Evolutionary conservation across 2,113 vertebrate genomes (phyloP).

Genomic region (Lepidothrix coronata): DNA sequence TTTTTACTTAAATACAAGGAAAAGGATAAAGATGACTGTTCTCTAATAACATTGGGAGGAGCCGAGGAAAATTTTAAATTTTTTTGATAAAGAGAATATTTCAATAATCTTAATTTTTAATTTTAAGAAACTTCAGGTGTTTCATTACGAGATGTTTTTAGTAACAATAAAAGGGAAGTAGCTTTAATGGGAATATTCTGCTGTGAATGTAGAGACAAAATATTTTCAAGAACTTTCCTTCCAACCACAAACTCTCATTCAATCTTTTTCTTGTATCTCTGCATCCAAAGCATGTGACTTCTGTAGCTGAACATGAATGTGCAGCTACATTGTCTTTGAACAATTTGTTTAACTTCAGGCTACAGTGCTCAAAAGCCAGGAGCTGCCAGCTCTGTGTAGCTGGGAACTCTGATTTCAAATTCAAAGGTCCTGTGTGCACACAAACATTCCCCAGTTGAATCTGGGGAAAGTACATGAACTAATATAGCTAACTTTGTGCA

Average conservation of each 20-base stretch:
- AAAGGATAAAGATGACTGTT: background rate
- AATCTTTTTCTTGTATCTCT: background rate
- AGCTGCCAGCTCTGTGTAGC: background rate
- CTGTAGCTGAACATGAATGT: background rate
- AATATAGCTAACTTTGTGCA: background rate
- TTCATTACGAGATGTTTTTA: background rate
- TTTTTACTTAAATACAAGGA: background rate
- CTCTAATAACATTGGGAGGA: background rate
- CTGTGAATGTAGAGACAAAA: background rate
- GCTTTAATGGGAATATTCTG: background rate
- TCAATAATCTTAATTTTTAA: background rate
- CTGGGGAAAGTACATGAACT: background rate
- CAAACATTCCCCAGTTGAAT: background rate
- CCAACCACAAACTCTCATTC: background rate
- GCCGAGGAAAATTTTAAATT: background rate
- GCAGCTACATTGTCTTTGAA: slow-evolving; percentile 17
- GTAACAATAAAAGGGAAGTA: background rate
- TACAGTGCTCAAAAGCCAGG: background rate
- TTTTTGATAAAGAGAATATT: background rate
- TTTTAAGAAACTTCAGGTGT: background rate
- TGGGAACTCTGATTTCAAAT: slow-evolving; percentile 12
- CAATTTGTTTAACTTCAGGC: slow-evolving; percentile 21
- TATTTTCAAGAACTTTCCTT: background rate
- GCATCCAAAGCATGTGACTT: background rate
- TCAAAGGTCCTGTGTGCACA: background rate